Conservation (phyloP, 2,888 invertebrate species). For the Nemurella pictetii region DNA sequence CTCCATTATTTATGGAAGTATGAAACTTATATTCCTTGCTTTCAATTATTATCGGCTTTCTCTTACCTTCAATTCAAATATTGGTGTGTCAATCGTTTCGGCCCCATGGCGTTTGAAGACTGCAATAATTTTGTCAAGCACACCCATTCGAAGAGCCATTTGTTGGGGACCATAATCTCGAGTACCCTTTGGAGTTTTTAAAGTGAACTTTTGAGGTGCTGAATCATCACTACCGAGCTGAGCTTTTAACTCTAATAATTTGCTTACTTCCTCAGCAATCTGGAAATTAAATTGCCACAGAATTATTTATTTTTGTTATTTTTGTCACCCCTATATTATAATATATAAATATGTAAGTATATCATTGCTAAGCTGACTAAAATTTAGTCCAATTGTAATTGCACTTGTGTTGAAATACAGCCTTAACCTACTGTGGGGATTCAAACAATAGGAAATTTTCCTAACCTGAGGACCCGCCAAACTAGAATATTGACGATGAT, state of each 20-base stretch:
- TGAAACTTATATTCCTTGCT: constrained; percentile 21
- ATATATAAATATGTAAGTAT: too few species aligned
- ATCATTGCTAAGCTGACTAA: too few species aligned
- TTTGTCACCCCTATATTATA: too few species aligned
- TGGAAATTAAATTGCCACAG: constrained; percentile 53
- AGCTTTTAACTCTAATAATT: constrained; percentile 78
- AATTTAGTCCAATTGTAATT: background rate
- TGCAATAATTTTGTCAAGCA: constrained; percentile 80
- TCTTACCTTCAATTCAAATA: constrained; percentile 91
- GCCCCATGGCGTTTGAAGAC: constrained; percentile 97
- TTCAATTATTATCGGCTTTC: background rate
- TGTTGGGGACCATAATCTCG: constrained; percentile 93
- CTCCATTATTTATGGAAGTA: background rate
- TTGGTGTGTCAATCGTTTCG: constrained; percentile 96
- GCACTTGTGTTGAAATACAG: background rate
- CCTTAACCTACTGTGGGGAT: background rate
- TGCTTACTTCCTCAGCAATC: constrained; percentile 85
- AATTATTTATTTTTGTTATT: background rate
- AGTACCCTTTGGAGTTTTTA: constrained; percentile 93
- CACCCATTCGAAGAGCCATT: constrained; percentile 87
- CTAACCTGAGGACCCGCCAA: constrained; percentile 51
- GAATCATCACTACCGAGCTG: constrained; percentile 62
- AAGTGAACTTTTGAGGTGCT: constrained; percentile 72
- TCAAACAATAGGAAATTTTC: constrained; percentile 43
- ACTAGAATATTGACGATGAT: constrained; percentile 43